Base-by-base conservation (phyloP, 2,888 invertebrate species). In the Megalurothrips usitatus region DNA sequence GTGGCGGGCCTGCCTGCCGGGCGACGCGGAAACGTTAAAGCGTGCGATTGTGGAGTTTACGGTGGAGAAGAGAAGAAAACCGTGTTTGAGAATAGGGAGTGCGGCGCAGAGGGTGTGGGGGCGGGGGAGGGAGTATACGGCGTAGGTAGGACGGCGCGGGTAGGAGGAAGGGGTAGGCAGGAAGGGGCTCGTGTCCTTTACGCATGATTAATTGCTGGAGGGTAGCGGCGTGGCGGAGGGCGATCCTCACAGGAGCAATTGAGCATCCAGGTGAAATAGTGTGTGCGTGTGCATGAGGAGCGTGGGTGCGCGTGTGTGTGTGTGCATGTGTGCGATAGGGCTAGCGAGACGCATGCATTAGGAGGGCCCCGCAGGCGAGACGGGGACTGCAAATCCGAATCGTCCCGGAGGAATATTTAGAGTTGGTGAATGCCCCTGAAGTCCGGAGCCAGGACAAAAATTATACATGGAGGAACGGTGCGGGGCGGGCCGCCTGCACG, bases 231-330 rank as follows among this genome's bases (percentile, higher is more conserved):
- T 58, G 58, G 58, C 58, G 6, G 34, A 6, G 10, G 49, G n/a
- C 63, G 68, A 68, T 68, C 23, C 68, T 68, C 68, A 23, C 68
- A 11, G 68, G 68, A 23, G 68, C n/a, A 68, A 68, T 68, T 68
- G 68, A 68, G 68, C 68, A 68, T 68, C 68, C 68, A 68, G 68
- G 68, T 68, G 68, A 68, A 68, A 68, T 68, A 68, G 23, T 43
- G 34, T 43, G 34, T 43, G 34, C 34, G 34, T 43, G 34, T 43
- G 34, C 34, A 43, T 43, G 52, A 52, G 14, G 52, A 68, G 23
- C 6, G 34, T 43, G 34, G 2, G 34, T 6, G 34, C 6, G 34
- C 6, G 34, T 6, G 6, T 43, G 58, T 58, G 14, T 58, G 14
- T 14, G 58, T 58, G 58, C 17, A 4, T 14, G 14, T 58, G 58